Base-by-base conservation (phyloP, 2,888 invertebrate species). In the Rhaphigaster nebulosa region DNA sequence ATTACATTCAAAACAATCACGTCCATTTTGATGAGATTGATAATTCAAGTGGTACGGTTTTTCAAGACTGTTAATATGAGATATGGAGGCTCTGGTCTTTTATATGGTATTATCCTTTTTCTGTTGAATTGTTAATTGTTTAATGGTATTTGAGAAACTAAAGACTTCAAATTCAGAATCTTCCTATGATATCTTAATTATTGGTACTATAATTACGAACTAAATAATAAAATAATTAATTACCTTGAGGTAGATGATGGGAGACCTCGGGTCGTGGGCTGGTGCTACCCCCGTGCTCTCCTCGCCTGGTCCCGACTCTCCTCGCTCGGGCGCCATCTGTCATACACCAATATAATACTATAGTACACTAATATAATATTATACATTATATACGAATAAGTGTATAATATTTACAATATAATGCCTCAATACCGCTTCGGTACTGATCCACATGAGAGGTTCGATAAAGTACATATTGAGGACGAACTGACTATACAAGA, bases 291-390 rank as follows among this genome's bases (percentile, higher is more conserved):
- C 91, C 88, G 90, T 91, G 2, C 91, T 90, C 90, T 92, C 92
- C 90, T 92, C 92, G 65, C 92, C 92, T 89, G 92, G 92, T 88
- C 93, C 89, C 45, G 65, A 88, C 87, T 91, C 92, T 88, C 93
- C 92, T 92, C 93, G 91, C 92, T 93, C 93, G 56, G 93, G 93
- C 84, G 93, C 93, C 93, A 93, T 93, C 91, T 84, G 5, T 26
- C 76, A 38, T 26, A 80, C 29, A 80, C 4, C 26, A 80, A 38
- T 20, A 8, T 23, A 56, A 6, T 45, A 10, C 10, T 6, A 10
- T 56, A 23, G 20, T 56, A 56, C 23, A 56, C 3, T 23, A 56
- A 13, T 29, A 60, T 60, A 5, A 56, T 56, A 26, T 15, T n/a
- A 18, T 65, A 65, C 4, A 65, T 65, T 65, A 65, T 34, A 65